Evolutionary conservation across 2,113 vertebrate species (phyloP).

Genomic region (Thamnophis sirtalis): DNA sequence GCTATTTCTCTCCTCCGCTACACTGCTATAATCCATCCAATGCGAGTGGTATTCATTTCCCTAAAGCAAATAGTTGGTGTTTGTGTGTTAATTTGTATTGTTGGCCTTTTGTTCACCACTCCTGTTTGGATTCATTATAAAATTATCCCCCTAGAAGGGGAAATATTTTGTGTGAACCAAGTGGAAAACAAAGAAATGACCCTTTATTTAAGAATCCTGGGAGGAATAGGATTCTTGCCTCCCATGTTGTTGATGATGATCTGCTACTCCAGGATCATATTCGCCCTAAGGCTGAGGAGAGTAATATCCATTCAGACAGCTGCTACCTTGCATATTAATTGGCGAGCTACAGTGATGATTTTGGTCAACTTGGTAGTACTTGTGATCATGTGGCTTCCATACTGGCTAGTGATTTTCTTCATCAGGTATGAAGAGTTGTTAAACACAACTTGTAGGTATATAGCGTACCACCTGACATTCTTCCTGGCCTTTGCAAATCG

Average conservation of each 20-base stretch:
- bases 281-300: background rate
- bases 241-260: conserved; percentile 16
- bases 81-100: background rate
- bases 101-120: background rate
- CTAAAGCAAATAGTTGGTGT: background rate
- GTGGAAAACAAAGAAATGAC: background rate
- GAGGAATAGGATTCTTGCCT: background rate
- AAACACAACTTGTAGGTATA: background rate
- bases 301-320: background rate
- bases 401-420: conserved; percentile 26
- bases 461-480: conserved; percentile 10
- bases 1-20: conserved; percentile 18
- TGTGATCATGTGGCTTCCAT: conserved; percentile 22
- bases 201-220: conserved; percentile 13
- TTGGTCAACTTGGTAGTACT: conserved; percentile 13
- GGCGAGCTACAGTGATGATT: conserved; percentile 17
- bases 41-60: background rate
- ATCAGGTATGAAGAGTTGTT: background rate
- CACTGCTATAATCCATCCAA: conserved; percentile 5
- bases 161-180: conserved; percentile 7
- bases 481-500: conserved; percentile 9
- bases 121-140: conserved; percentile 15
- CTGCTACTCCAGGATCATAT: conserved; percentile 22
- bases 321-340: conserved; percentile 8
- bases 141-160: background rate